Evolutionary conservation across 2,113 vertebrate genomes (phyloP).

Genomic region (Erinaceus europaeus): DNA sequence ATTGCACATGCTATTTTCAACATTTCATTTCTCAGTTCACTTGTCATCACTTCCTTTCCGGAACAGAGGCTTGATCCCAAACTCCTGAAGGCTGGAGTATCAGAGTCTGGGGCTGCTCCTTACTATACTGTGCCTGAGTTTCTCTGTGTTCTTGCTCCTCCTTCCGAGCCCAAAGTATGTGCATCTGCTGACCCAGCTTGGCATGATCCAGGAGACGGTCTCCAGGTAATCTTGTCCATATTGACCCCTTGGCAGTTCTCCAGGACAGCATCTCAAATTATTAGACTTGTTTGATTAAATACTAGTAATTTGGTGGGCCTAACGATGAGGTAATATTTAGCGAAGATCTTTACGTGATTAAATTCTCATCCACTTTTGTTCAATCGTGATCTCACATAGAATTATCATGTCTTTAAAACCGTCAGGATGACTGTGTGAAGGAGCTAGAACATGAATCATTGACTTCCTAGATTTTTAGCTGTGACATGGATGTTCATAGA

Average conservation of each 20-base stretch:
- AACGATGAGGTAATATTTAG: background rate
- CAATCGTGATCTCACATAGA: background rate
- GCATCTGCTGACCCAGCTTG: background rate
- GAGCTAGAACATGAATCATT: background rate
- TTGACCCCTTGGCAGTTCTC: background rate
- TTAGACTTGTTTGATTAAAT: background rate
- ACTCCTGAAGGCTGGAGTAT: background rate
- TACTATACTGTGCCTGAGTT: background rate
- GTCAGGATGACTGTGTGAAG: background rate
- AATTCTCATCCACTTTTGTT: background rate
- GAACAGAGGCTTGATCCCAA: background rate
- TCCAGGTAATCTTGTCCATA: background rate
- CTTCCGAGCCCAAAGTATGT: background rate
- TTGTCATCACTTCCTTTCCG: background rate
- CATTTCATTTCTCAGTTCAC: background rate
- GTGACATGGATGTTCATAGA: background rate
- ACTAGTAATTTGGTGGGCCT: background rate
- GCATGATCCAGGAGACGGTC: background rate
- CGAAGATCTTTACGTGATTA: background rate
- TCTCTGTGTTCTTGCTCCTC: no score
- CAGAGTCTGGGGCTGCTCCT: background rate
- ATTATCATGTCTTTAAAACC: background rate
- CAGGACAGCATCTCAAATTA: background rate
- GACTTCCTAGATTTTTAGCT: background rate
- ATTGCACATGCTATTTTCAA: background rate